Base-by-base conservation (phyloP, 1,140 invertebrate species). In the Apocrypta bakeri region DNA sequence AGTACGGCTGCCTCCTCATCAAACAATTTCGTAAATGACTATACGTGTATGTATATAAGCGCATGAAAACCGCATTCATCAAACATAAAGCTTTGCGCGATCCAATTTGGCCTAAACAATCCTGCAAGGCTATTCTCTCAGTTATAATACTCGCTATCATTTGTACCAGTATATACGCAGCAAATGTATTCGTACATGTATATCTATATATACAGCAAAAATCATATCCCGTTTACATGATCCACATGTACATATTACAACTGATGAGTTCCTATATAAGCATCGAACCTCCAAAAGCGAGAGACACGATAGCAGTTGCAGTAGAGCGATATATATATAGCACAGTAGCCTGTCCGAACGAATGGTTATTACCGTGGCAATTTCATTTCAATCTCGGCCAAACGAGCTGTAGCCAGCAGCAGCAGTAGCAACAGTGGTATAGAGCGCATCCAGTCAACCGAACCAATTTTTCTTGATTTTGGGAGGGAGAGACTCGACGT, bases 391-490 rank as follows among this genome's bases (percentile, higher is more conserved):
- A 64, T 77, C 33, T 63, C 74, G 61, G 72, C 25, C 27, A 29
- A 61, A 61, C 25, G 40, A 31, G 4, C 72, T 61, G 48, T 56
- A 56, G 21, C 48, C 48, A 21, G 21, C 48, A 56, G 21, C 48
- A n/a, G 48, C 4, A 56, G 33, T n/a, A 56, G 48, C 2, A 21
- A n/a, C 2, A 6, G 48, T 7, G 48, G 2, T 6, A n/a, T 2
- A 48, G 42, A 17, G 17, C 48, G 48, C 17, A 1, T 48, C 2
- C 21, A 11, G 17, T 40, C 27, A 12, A 29, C 25, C 33, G 56
- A n/a, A 24, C 2, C 63, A 25, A 68, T 78, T 78, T 78, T 78
- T 78, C 61, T 9, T 25, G n/a, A 42, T 78, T 68, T 37, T 61
- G 76, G 11, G 48, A 56, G 48, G 21, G 17, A 56, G 48, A 3